Conservation (phyloP, 2,888 invertebrate genomes). For the Phragmatobia fuliginosa region DNA sequence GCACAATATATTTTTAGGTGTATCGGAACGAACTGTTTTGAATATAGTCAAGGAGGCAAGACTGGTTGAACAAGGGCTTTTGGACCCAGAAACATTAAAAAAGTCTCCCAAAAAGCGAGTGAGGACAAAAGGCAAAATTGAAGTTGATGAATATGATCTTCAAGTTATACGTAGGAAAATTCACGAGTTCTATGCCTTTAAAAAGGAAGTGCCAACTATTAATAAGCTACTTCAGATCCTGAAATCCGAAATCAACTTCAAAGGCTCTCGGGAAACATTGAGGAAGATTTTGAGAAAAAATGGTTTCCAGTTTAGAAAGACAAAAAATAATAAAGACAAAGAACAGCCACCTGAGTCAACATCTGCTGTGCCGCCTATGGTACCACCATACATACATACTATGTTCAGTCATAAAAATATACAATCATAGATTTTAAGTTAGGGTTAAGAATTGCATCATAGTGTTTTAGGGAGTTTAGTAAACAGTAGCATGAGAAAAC, state of each 20-base stretch:
- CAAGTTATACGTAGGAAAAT: conserved; percentile 80
- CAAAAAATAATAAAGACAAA: conserved; percentile 80
- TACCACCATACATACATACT: conserved; percentile 77
- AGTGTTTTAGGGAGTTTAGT: conserved; percentile 9
- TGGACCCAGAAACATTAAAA: conserved; percentile 80
- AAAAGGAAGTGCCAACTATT: conserved; percentile 82
- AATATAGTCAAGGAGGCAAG: conserved; percentile 81
- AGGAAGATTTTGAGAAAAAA: conserved; percentile 80
- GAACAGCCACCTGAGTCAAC: conserved; percentile 68
- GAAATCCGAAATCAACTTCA: conserved; percentile 81
- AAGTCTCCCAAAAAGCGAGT: conserved; percentile 79
- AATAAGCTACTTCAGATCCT: conserved; percentile 79
- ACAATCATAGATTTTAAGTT: conserved; percentile 61
- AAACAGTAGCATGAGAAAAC: neutral
- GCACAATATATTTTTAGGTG: conserved; percentile 58
- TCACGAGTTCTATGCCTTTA: conserved; percentile 82
- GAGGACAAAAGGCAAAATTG: conserved; percentile 80
- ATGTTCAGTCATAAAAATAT: conserved; percentile 82
- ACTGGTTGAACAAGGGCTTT: conserved; percentile 78
- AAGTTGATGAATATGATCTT: conserved; percentile 80
- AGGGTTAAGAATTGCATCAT: neutral
- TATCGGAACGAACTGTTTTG: conserved; percentile 79
- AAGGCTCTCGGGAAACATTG: conserved; percentile 79
- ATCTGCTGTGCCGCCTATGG: conserved; percentile 73
- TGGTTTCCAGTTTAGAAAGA: conserved; percentile 81